Base-by-base conservation (phyloP, 1,140 invertebrate species). In the Papilio polytes region DNA sequence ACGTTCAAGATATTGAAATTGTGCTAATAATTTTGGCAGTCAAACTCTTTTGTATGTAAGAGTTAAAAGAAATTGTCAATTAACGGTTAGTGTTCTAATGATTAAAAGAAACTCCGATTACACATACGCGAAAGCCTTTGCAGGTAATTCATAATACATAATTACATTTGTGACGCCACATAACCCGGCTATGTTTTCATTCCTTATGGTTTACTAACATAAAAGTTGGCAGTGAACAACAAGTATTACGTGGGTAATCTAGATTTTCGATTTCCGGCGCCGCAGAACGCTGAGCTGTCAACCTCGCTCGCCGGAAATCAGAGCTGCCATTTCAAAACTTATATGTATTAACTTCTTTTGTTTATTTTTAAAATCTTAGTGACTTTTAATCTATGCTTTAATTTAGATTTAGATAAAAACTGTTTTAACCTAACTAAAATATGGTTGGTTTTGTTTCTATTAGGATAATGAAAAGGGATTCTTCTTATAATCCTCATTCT, bases 261-360 rank as follows among this genome's bases (percentile, higher is more conserved):
- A 74, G 72, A 74, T 74, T 74, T 74, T 74, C 36, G 72, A 74
- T 74, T 74, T 74, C 41, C 72, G 72, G 2, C 41, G 41, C 72
- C 6, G 72, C 41, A 74, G 70, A 73, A 73, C 20, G 36, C 70
- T 73, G 72, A 74, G 72, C n/a, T 74, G 72, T 74, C 72, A 74
- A 36, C 18, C 41, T 44, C 72, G 72, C 18, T 74, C 3, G 36
- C 72, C 72, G 41, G 72, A 46, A 74, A 74, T 74, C 72, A 44
- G 41, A 46, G 72, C 72, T 74, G 13, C 72, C 72, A 46, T 46
- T 74, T n/a, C 72, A 74, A 74, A 74, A 74, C 72, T n/a, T 46
- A 74, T 20, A 46, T 74, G 72, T 74, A 46, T 46, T 2, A 36
- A n/a, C 12, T 31, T 31, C 15, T 70, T 31, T 70, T 7, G 63